Evolutionary conservation across 2,797 vertebrate genomes (phyloP), one percentile per base, ranked within the genome.

Genomic region (Mormyrus proboscirostris): DNA sequence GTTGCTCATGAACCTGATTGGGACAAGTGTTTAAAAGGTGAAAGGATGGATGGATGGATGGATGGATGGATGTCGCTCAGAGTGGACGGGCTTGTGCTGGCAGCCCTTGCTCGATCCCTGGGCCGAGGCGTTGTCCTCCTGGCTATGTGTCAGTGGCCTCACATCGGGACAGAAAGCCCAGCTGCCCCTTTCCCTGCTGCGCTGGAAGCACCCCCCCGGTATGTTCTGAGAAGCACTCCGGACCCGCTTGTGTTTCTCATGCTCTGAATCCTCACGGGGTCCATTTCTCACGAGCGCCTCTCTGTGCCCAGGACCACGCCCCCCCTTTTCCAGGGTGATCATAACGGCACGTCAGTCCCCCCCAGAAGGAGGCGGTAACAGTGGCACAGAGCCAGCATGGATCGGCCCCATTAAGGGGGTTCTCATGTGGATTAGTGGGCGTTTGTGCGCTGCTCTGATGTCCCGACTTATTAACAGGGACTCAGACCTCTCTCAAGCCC

Each of bases 231-330:
- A 76, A 29, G 50, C 86, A 89, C 84, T 44, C 50, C 14, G 22
- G 38, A 73, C 82, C 86, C 14, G 5, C 69, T 87, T 33, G 90
- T 89, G 88, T 76, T 93, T 93, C 93, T 93, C 92, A 93, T 91
- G 92, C 92, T 93, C 91, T 84, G 4, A 22, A 22, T 33, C 91
- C 88, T 38, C 69, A 83, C 41, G 53, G 50, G 14, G 86, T 88
- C 89, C 38, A n/a, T 90, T 91, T 88, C 83, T 91, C 90, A 90
- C 59, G 50, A 90, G 88, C 88, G 49, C 69, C 4, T 55, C 29
- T 50, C 88, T 12, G 49, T 89, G 89, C 91, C 91, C 91, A 88
- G 86, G 88, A 47, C 19, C 51, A 9, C 19, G 10, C 3, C 62
- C 62, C 59, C 59, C 25, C 3, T 25, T 29, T 33, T 3, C 25